These are phyloP conservation scores for Coracopsis vasa DNA, from an alignment of 2,113 vertebrate species.

Conservation along the genomic window DNA sequence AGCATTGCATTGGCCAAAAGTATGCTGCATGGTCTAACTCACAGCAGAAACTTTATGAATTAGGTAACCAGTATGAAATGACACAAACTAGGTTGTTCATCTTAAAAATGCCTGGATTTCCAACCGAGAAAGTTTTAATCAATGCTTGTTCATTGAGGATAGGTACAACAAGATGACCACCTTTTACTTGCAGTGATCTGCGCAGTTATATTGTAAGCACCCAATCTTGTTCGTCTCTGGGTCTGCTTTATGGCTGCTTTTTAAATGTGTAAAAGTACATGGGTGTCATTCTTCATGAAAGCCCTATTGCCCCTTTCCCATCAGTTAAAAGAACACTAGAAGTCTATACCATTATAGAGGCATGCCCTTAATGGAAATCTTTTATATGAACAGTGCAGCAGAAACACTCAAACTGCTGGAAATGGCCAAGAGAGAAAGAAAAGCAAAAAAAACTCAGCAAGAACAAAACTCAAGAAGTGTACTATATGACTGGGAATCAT, in stretches of 20 bases:
- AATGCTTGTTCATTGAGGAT: not conserved
- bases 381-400: not conserved
- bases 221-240: not conserved
- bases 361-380: conserved; percentile 22
- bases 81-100: not conserved
- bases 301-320: not conserved
- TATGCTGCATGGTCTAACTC: not conserved
- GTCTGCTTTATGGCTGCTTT: not conserved
- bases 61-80: not conserved
- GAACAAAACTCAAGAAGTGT: not conserved
- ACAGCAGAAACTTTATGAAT: not conserved
- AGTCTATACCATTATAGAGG: not conserved
- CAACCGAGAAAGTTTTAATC: not conserved
- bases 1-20: not conserved
- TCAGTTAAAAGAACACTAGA: conserved; percentile 1
- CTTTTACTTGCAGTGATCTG: not conserved
- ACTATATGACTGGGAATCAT: not conserved
- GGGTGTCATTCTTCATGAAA: not conserved
- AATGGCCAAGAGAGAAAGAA: not conserved
- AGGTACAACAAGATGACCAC: not conserved
- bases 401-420: conserved; percentile 13
- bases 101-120: not conserved
- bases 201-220: not conserved
- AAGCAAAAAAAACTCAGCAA: not conserved
- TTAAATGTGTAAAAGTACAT: not conserved